Conservation (phyloP, 2,113 vertebrate genomes). For the Myanophis thanlyinensis region DNA sequence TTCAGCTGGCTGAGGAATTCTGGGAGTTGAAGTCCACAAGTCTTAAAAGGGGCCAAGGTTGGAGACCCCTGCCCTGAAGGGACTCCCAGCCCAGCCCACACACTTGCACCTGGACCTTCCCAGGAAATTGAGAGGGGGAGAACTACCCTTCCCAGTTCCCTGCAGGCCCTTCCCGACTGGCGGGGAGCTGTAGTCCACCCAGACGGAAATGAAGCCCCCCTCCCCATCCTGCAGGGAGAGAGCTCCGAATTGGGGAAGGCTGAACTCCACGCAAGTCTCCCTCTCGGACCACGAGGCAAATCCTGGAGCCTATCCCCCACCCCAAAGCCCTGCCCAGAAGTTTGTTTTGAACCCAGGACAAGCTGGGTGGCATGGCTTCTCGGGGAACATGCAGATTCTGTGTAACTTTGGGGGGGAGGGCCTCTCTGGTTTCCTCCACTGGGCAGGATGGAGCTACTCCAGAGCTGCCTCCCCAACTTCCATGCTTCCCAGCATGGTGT, state of each 20-base stretch:
- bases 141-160: neutral
- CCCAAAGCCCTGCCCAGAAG: neutral
- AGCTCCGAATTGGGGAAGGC: neutral
- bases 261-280: neutral
- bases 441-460: neutral
- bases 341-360: neutral
- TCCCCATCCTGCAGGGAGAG: neutral
- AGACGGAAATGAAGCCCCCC: neutral
- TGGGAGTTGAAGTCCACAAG: too few relatives aligned
- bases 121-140: neutral
- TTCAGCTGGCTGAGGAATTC: too few relatives aligned
- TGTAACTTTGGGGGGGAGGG: rapidly evolving
- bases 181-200: neutral
- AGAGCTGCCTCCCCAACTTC: neutral
- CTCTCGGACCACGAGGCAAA: neutral
- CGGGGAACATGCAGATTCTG: neutral
- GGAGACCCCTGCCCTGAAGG: too few relatives aligned
- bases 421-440: neutral
- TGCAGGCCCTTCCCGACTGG: neutral
- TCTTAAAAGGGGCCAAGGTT: too few relatives aligned
- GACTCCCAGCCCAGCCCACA: neutral
- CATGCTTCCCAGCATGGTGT: neutral
- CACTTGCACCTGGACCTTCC: neutral
- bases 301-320: neutral
- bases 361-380: neutral